These are phyloP conservation scores for Scomber scombrus DNA, from an alignment of 2,113 vertebrate species.

Conservation along the genomic window DNA sequence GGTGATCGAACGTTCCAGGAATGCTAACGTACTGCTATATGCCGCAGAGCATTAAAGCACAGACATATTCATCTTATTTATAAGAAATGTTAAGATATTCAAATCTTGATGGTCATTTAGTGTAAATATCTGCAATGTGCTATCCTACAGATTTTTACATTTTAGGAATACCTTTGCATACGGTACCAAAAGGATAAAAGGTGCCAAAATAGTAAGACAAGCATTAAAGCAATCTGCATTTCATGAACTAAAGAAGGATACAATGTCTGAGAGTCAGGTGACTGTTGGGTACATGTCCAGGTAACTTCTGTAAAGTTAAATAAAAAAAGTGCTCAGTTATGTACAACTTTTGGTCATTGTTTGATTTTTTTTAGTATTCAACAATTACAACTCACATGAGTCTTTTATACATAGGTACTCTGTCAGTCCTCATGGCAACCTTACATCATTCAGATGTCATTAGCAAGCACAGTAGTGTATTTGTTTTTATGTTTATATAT, in stretches of 20 bases:
- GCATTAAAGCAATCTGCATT: slow-evolving; percentile 37
- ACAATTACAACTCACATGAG: slow-evolving; percentile 9
- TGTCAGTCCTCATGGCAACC: background rate
- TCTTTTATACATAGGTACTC: background rate
- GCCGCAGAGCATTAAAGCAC: slow-evolving; percentile 60
- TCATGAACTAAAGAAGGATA: slow-evolving; percentile 20
- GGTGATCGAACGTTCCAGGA: slow-evolving; percentile 74
- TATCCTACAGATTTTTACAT: slow-evolving; percentile 30
- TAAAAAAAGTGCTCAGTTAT: slow-evolving; percentile 56
- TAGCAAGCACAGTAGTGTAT: background rate
- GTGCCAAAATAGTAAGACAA: slow-evolving; percentile 22
- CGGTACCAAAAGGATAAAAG: slow-evolving; percentile 3
- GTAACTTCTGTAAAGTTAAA: slow-evolving; percentile 42
- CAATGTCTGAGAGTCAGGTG: slow-evolving; percentile 1
- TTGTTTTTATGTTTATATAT: slow-evolving; percentile 19
- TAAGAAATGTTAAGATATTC: slow-evolving; percentile 69
- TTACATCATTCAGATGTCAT: background rate
- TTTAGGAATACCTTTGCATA: slow-evolving; percentile 31
- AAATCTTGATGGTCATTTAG: slow-evolving; percentile 55
- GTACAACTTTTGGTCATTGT: slow-evolving; percentile 32
- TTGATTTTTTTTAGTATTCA: slow-evolving; percentile 23
- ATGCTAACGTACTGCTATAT: slow-evolving; percentile 65
- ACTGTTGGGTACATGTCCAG: slow-evolving; percentile 21
- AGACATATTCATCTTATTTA: slow-evolving; percentile 50
- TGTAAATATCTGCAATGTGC: slow-evolving; percentile 31